Percentiles rank a stretch among this genome's conserved stretches.
Evolutionary conservation across 1,140 invertebrate genomes (phyloP).

Genomic region (Musca vetustissima): DNA sequence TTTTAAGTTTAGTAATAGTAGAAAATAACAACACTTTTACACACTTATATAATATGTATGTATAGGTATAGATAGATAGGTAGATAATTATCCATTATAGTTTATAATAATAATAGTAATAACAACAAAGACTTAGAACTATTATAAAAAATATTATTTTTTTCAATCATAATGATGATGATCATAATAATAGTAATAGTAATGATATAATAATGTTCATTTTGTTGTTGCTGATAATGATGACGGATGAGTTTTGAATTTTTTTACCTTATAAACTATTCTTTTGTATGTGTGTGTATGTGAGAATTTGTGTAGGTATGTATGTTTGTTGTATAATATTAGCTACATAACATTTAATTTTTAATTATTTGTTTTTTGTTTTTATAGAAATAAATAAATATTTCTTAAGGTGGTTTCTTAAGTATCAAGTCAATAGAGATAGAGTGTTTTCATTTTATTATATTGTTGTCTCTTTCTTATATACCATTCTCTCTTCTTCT

Average conservation of each 20-base stretch:
- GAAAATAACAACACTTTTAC: constrained; percentile 23
- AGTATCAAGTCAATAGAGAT: constrained; percentile 7
- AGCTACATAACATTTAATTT: constrained; percentile 21
- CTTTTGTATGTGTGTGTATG: background rate
- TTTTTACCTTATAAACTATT: background rate
- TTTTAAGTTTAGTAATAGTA: background rate
- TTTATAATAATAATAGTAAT: background rate
- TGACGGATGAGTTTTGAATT: background rate
- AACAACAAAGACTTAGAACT: constrained; percentile 9
- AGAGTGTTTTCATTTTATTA: constrained; percentile 3
- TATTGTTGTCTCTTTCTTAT: background rate
- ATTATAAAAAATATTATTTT: background rate
- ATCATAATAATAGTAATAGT: background rate
- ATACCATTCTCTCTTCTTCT: no score
- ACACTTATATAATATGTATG: constrained; percentile 1
- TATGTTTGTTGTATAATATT: background rate
- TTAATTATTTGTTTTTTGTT: background rate
- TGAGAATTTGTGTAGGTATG: background rate
- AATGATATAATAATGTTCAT: no score
- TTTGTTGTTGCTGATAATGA: no score
- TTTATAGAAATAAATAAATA: constrained; percentile 25
- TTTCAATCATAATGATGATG: no score
- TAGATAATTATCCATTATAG: background rate
- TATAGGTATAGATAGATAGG: background rate
- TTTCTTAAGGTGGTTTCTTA: constrained; percentile 25